These are phyloP conservation scores for Standfussiana lucernea DNA, from an alignment of 2,888 invertebrate genomes.

Conservation along the genomic window DNA sequence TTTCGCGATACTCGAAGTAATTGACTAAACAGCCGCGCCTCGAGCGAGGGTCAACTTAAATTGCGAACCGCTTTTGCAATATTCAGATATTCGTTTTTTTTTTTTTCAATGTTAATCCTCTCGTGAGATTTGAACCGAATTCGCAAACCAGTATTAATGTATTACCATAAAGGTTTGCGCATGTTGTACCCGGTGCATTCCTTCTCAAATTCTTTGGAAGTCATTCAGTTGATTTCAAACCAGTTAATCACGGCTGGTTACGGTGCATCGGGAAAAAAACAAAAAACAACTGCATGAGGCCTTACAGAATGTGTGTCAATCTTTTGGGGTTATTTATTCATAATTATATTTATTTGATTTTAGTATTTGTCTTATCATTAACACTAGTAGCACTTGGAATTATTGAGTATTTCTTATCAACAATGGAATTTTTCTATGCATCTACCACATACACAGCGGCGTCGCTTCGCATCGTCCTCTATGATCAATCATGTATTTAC, in stretches of 20 bases:
- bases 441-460: neutral
- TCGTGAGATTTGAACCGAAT: constrained; percentile 16
- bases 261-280: constrained; percentile 22
- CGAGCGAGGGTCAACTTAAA: constrained; percentile 48
- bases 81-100: constrained; percentile 36
- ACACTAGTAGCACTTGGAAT: neutral
- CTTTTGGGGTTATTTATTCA: constrained; percentile 15
- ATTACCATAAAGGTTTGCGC: constrained; percentile 2
- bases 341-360: neutral
- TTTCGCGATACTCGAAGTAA: constrained; percentile 45
- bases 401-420: neutral
- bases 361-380: neutral
- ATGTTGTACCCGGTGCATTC: constrained; percentile 20
- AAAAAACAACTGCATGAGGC: constrained; percentile 18
- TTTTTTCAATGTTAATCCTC: constrained; percentile 12
- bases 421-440: neutral
- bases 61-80: constrained; percentile 47
- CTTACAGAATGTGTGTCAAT: constrained; percentile 11
- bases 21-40: constrained; percentile 43
- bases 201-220: constrained; percentile 16
- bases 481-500: constrained; percentile 24
- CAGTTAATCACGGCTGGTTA: constrained; percentile 44
- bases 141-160: constrained; percentile 19
- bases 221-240: constrained; percentile 39
- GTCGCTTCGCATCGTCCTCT: constrained; percentile 13